These are phyloP conservation scores for Osedax frankpressi DNA, from an alignment of 2,888 invertebrate species.

Conservation along the genomic window DNA sequence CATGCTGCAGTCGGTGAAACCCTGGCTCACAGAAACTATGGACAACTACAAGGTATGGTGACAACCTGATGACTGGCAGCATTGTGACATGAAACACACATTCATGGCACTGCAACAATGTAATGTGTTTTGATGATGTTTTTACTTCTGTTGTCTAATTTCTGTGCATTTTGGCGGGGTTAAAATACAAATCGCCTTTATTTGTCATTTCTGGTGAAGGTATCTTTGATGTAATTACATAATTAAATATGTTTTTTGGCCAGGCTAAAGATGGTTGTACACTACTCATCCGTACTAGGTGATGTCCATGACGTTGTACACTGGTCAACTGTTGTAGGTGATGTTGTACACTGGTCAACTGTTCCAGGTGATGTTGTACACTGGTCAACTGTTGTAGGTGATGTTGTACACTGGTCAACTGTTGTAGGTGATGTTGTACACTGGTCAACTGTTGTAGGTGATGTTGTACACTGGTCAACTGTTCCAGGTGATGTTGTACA, in stretches of 20 bases:
- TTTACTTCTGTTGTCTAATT: neutral
- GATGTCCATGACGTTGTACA: slow-evolving; percentile 2
- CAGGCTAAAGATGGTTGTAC: neutral
- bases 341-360: slow-evolving; percentile 6
- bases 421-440: slow-evolving; percentile 2
- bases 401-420: slow-evolving; percentile 7
- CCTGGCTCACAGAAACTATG: slow-evolving; percentile 40
- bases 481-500: neutral
- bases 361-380: slow-evolving; percentile 2
- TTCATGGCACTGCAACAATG: neutral
- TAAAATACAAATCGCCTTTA: neutral
- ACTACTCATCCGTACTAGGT: neutral
- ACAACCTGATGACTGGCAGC: neutral
- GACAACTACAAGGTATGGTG: slow-evolving; percentile 31
- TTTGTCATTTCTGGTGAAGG: neutral
- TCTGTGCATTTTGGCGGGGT: neutral
- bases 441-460: slow-evolving; percentile 4
- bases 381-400: slow-evolving; percentile 3
- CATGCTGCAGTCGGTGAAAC: slow-evolving; percentile 61
- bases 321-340: slow-evolving; percentile 7
- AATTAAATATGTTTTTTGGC: neutral
- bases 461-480: slow-evolving; percentile 7
- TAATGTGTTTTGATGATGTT: slow-evolving; percentile 1
- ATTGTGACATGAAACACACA: neutral
- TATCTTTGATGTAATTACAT: neutral